phyloP scores from a whole-genome alignment of 2,888 invertebrate species.

The Altica lythri region DNA sequence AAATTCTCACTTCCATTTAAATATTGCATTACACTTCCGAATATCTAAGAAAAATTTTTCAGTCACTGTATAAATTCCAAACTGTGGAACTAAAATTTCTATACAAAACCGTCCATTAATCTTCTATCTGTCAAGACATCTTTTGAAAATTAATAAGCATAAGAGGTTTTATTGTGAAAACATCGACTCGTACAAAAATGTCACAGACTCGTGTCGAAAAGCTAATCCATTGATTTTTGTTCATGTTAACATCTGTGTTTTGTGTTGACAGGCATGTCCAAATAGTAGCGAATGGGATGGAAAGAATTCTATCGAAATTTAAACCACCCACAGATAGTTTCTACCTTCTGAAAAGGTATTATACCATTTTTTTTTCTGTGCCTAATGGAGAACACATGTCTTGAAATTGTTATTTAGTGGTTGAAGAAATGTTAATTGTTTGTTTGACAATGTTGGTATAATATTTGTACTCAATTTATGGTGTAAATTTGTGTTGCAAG shows the following conservation, averaged over 20 bases:
- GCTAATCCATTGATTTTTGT: conserved; percentile 14
- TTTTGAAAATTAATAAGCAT: conserved; percentile 19
- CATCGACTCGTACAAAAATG: conserved; percentile 18
- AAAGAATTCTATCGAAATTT: conserved; percentile 15
- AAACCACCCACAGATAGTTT: conserved; percentile 27
- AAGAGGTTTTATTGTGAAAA: conserved; percentile 24
- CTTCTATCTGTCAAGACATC: conserved; percentile 6
- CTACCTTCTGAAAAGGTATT: no score
- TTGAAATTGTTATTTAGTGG: background rate
- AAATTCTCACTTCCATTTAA: no score
- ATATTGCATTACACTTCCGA: no score
- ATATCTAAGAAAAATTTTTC: no score
- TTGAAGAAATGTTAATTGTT: background rate
- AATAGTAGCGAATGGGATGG: conserved; percentile 38
- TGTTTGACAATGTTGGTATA: background rate
- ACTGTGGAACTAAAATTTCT: background rate
- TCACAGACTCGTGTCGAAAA: conserved; percentile 25
- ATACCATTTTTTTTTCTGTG: conserved; percentile 4
- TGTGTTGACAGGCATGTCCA: conserved; percentile 40
- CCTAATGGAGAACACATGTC: background rate
- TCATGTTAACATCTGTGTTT: conserved; percentile 7
- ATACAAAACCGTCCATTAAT: conserved; percentile 23
- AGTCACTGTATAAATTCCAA: no score
- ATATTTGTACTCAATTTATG: background rate
- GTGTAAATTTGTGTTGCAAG: no score